Evolutionary conservation across 2,888 invertebrate genomes (phyloP), one percentile per base, ranked within the genome.

Genomic region (Pterostichus niger): DNA sequence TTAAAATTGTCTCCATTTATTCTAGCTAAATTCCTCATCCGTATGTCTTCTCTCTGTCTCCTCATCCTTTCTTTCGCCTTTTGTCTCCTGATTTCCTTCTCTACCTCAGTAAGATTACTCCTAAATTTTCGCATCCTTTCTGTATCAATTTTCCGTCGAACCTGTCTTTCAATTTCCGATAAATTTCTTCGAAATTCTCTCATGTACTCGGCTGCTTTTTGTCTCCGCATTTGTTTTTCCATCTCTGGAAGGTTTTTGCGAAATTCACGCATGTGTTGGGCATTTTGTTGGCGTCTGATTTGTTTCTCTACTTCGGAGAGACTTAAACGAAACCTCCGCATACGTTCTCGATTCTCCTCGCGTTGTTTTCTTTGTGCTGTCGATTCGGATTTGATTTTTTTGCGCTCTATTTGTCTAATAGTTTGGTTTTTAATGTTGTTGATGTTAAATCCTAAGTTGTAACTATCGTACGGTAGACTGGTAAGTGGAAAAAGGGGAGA

Each of bases 1-100:
- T 68, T 80, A 52, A 33, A 80, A 13, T 68, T 17, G 68, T 68
- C 80, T 13, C 33, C 71, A 33, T 75, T 82, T 61, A 82, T 82
- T 46, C 75, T 56, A 17, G 71, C 75, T 49, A 82, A 61, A 82
- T 82, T 82, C 44, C 61, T 40, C 61, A 75, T 61, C 6, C 82
- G 40, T 11, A 75, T 82, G 7, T 82, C 82, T 10, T 83, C 83
- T 13, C 83, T 59, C 35, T 83, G 83, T 40, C 83, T 33, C 11
- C 83, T 40, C 83, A 83, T 83, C 49, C 83, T 54, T 77, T 83
- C 83, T 77, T 83, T 83, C 17, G 83, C 83, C 35, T 83, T 76
- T 52, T 83, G 77, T 24, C 77, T 46, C 49, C 83, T 40, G 6
- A 83, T 52, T 64, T 83, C 83, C 40, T 83, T 83, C 13, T 83